These are phyloP conservation scores for Thymelicus acteon DNA, from an alignment of 2,888 invertebrate genomes.

Conservation along the genomic window DNA sequence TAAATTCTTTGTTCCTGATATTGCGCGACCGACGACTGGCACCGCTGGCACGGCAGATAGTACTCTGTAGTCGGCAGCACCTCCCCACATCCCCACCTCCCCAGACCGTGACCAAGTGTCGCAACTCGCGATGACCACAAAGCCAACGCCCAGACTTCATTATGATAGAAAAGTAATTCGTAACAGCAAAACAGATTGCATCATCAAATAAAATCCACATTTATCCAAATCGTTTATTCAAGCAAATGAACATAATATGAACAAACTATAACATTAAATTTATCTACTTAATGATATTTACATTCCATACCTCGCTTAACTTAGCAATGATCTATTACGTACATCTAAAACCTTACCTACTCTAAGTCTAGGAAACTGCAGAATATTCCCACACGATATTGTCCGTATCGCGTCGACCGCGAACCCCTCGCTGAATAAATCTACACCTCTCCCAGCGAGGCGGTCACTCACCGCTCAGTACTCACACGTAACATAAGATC, in stretches of 20 bases:
- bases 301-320: constrained; percentile 79
- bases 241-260: constrained; percentile 85
- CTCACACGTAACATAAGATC: not conserved
- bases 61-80: too few relatives aligned
- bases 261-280: constrained; percentile 85
- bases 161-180: constrained; percentile 16
- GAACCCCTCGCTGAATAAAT: not conserved
- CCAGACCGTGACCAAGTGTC: constrained; percentile 21
- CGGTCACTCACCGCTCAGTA: not conserved
- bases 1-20: not conserved
- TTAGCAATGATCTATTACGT: constrained; percentile 72
- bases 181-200: constrained; percentile 17
- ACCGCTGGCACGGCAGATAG: not conserved
- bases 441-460: not conserved
- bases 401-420: constrained; percentile 10
- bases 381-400: constrained; percentile 43
- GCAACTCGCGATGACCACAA: constrained; percentile 10
- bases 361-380: constrained; percentile 53
- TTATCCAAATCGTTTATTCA: constrained; percentile 84
- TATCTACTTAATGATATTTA: constrained; percentile 85
- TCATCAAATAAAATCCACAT: constrained; percentile 60
- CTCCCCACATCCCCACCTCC: not conserved
- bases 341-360: constrained; percentile 78
- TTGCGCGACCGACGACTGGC: not conserved
- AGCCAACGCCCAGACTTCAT: constrained; percentile 21